phyloP scores from a whole-genome alignment of 2,113 vertebrate species.

The Melospiza georgiana region DNA sequence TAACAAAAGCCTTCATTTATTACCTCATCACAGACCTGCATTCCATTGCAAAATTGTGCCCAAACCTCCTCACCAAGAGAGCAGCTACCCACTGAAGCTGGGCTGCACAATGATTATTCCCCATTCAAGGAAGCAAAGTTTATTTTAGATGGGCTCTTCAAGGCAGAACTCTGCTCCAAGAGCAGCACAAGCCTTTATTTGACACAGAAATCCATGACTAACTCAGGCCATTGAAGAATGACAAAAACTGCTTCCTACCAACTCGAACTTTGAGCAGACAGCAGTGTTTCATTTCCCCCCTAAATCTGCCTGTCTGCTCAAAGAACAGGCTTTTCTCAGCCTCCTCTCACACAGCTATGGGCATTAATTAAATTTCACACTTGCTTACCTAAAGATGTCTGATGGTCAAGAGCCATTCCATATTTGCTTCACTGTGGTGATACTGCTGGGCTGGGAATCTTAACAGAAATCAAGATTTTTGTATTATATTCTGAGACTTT shows the following conservation, averaged over 20 bases:
- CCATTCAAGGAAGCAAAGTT: not conserved
- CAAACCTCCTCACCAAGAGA: not conserved
- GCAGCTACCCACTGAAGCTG: not conserved
- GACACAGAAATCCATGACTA: constrained; percentile 47
- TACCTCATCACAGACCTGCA: constrained; percentile 21
- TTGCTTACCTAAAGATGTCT: not conserved
- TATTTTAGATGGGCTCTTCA: constrained; percentile 28
- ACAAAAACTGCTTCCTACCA: constrained; percentile 47
- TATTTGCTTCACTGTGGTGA: not conserved
- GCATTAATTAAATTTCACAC: not conserved
- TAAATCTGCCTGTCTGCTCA: not conserved
- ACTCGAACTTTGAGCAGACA: not conserved
- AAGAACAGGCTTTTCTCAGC: not conserved
- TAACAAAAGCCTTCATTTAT: constrained; percentile 28
- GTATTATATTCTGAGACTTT: not conserved
- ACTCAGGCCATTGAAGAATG: constrained; percentile 17
- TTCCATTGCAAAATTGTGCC: not conserved
- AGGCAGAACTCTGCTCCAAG: constrained; percentile 3
- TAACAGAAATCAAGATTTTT: not conserved
- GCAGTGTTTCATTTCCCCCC: not conserved
- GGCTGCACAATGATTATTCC: not conserved
- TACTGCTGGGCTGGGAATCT: not conserved
- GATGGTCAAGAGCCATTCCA: not conserved
- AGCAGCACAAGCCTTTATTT: constrained; percentile 8
- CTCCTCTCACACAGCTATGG: not conserved